Conservation (phyloP, 2,113 vertebrate genomes). For the Clupea harengus region DNA sequence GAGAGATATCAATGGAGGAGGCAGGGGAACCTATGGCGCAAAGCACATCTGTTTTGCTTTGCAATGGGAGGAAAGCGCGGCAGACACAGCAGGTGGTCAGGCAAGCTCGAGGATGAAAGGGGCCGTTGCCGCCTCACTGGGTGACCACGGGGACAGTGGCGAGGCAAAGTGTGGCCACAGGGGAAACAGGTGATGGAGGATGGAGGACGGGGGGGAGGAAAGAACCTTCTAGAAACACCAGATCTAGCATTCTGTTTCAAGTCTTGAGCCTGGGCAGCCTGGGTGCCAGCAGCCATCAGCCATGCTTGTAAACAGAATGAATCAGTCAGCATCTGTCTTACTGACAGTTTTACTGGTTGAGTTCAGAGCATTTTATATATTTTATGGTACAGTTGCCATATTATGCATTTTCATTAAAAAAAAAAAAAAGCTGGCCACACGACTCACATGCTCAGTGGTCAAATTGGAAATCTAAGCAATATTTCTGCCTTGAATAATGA, state of each 20-base stretch:
- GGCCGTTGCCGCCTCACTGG: constrained; percentile 19
- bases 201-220: neutral
- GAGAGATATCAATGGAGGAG: constrained; percentile 30
- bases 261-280: constrained; percentile 9
- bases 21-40: constrained; percentile 12
- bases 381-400: neutral
- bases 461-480: neutral
- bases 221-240: neutral
- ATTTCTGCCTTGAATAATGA: neutral
- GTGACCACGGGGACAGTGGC: neutral
- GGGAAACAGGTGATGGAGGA: constrained; percentile 15
- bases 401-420: neutral
- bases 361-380: neutral
- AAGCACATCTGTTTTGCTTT: constrained; percentile 25
- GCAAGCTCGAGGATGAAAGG: constrained; percentile 29
- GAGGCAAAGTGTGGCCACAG: neutral
- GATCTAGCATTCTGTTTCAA: constrained; percentile 40
- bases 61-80: neutral
- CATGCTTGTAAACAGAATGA: neutral
- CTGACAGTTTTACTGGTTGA: neutral
- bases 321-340: neutral
- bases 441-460: neutral
- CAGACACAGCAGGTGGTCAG: constrained; percentile 25
- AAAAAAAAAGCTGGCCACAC: neutral
- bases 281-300: constrained; percentile 11